Percentiles rank a stretch among this genome's conserved stretches.
Conservation (phyloP, 2,113 vertebrate genomes). For the Hydrolagus affinis region DNA sequence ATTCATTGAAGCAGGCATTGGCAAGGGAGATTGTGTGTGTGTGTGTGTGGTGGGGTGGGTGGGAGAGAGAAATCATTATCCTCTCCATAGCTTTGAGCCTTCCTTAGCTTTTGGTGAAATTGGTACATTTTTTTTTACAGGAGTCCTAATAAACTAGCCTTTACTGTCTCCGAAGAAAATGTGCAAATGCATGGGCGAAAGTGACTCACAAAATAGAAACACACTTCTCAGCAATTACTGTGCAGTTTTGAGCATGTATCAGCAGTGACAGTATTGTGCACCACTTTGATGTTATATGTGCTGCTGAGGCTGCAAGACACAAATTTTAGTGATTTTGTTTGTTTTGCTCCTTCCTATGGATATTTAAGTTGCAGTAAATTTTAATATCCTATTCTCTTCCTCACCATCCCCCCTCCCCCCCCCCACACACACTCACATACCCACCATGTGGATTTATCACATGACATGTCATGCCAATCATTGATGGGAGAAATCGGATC, state of each 20-base stretch:
- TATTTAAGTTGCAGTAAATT: conserved; percentile 25
- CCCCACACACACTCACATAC: too few species aligned
- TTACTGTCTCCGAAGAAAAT: not conserved
- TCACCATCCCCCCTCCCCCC: too few species aligned
- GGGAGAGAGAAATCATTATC: too few species aligned
- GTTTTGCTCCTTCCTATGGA: not conserved
- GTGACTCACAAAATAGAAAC: not conserved
- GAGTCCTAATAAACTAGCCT: not conserved
- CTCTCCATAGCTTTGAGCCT: too few species aligned
- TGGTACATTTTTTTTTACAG: not conserved
- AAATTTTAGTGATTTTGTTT: not conserved
- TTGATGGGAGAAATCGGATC: conserved; percentile 3
- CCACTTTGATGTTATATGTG: not conserved
- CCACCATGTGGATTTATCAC: not conserved
- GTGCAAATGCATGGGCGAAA: too few species aligned
- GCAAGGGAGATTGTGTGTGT: too few species aligned
- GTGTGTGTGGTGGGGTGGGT: too few species aligned
- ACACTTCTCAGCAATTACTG: not conserved
- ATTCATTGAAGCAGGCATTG: too few species aligned
- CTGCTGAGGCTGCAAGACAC: not conserved
- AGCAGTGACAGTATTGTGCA: not conserved
- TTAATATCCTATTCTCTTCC: not conserved
- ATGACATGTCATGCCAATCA: not conserved
- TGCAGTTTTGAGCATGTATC: not conserved
- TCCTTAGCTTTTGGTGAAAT: conserved; percentile 19